Evolutionary conservation across 2,888 invertebrate species (phyloP), one percentile per base, ranked within the genome.

Genomic region (Eristalis pertinax): DNA sequence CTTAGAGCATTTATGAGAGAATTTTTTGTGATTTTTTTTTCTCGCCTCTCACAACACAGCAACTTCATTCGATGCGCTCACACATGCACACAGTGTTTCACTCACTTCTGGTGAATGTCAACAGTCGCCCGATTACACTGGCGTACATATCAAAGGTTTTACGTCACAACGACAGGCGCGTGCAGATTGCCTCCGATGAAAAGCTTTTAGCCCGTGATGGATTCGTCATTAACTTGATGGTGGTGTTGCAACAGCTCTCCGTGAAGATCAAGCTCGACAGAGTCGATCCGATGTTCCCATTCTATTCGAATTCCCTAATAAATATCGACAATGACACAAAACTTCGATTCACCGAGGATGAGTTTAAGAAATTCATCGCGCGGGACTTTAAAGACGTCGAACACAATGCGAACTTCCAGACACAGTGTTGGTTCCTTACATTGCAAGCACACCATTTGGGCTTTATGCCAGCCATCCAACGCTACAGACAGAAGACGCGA

Each of bases 391-490:
- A 84, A 22, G 75, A 70, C 19, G 19, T 41, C 15, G 77, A 86
- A 15, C 95, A 79, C 95, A 96, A 87, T 97, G 97, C 97, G 2
- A 99, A 98, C 91, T 99, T 99, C 93, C 97, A 98, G 88, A 99
- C 99, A 0, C 97, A 98, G 90, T 99, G 99, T 92, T 99, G 99
- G 97, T 99, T 98, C 94, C 94, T 99, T 65, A 98, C 99, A 0
- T 94, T 99, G 58, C 98, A 98, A 93, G 97, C 97, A 93, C 98
- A 99, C 93, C 99, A 99, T 92, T 95, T 99, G 80, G 96, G 98
- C 10, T 95, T 99, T 75, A 94, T 98, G 89, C 98, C 99, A 0
- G 96, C 98, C 3, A 94, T 98, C 68, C 97, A 97, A 91, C 97
- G 97, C 89, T 97, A 97, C 91, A 96, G 96, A 89, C 94, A 96